Evolutionary conservation across 2,888 invertebrate species (phyloP).

Genomic region (Hemistola chrysoprasaria): DNA sequence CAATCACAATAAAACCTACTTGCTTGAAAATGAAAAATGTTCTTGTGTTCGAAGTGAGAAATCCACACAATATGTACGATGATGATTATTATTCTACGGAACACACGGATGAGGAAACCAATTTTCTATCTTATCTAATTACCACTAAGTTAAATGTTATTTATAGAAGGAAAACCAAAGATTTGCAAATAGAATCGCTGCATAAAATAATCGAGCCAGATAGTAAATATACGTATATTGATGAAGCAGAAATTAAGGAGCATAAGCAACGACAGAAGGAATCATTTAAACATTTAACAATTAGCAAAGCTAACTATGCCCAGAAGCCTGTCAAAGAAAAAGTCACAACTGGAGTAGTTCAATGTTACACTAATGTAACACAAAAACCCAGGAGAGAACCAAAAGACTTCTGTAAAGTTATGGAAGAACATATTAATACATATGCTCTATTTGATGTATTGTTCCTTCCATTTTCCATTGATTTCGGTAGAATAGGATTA

Average conservation of each 20-base stretch:
- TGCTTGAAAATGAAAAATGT: slow-evolving; percentile 46
- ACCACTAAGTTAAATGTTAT: slow-evolving; percentile 46
- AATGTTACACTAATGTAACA: slow-evolving; percentile 37
- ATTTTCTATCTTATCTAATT: slow-evolving; percentile 46
- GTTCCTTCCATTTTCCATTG: slow-evolving; percentile 49
- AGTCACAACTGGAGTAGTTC: slow-evolving; percentile 40
- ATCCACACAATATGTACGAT: slow-evolving; percentile 43
- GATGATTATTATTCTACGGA: slow-evolving; percentile 9
- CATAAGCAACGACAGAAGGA: slow-evolving; percentile 38
- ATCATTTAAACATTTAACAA: slow-evolving; percentile 44
- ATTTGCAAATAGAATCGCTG: slow-evolving; percentile 50
- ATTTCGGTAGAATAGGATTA: slow-evolving; percentile 63
- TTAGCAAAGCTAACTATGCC: slow-evolving; percentile 38
- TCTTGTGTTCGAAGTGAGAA: slow-evolving; percentile 55
- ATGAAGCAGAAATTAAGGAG: slow-evolving; percentile 42
- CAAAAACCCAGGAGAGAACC: slow-evolving; percentile 25
- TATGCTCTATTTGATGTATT: slow-evolving; percentile 55
- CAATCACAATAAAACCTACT: slow-evolving; percentile 54
- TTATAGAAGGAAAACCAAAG: slow-evolving; percentile 38
- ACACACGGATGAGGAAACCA: slow-evolving; percentile 35
- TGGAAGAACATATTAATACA: slow-evolving; percentile 34
- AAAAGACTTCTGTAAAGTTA: slow-evolving; percentile 47
- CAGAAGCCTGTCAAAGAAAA: slow-evolving; percentile 40
- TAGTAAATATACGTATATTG: slow-evolving; percentile 52
- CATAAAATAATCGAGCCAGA: slow-evolving; percentile 57